Evolutionary conservation across 1,140 invertebrate species (phyloP).

Genomic region (Apis mellifera): Amel_HAv3.1 CM009942.2:3898001-3898500

Average conservation of each 20-base stretch:
- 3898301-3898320: too few species aligned
- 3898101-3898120: slow-evolving; percentile 33
- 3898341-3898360: neutral
- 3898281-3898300: neutral
- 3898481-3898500: too few species aligned
- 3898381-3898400: too few species aligned
- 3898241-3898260: neutral
- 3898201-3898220: neutral
- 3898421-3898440: too few species aligned
- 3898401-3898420: too few species aligned
- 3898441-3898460: too few species aligned
- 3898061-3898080: slow-evolving; percentile 5
- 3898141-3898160: neutral
- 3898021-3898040: slow-evolving; percentile 9
- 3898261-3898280: neutral
- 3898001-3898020: neutral
- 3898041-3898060: neutral
- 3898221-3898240: neutral
- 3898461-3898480: too few species aligned
- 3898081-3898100: slow-evolving; percentile 29
- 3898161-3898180: neutral
- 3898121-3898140: neutral
- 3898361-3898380: neutral
- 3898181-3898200: neutral
- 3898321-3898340: neutral